Percentiles rank a stretch among this genome's conserved stretches.
Conservation (phyloP, 2,888 invertebrate species). For the Thyatira batis region DNA sequence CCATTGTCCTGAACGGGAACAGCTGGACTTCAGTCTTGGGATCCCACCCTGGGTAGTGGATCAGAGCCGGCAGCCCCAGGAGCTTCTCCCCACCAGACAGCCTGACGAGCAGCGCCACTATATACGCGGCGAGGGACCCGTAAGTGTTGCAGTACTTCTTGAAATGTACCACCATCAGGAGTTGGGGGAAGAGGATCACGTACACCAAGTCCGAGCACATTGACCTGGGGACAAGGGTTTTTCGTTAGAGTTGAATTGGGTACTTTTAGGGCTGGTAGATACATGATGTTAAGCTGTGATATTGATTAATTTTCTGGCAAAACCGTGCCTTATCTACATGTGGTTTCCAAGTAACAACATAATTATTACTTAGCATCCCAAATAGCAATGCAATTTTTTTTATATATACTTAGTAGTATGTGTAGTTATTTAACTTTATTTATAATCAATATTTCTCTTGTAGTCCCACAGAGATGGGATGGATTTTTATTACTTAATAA, state of each 20-base stretch:
- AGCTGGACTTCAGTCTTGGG: conserved; percentile 90
- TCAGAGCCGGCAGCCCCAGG: conserved; percentile 90
- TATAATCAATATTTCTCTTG: no score
- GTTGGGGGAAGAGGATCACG: conserved; percentile 98
- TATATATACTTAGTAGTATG: no score
- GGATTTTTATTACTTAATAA: no score
- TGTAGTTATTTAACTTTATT: no score
- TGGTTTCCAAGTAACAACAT: no score
- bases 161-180: conserved; percentile 98
- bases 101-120: conserved; percentile 91
- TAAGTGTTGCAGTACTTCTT: conserved; percentile 97
- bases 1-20: conserved; percentile 98
- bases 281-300: no score
- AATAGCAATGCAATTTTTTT: no score
- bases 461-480: no score
- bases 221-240: conserved; percentile 84
- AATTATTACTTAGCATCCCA: no score
- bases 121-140: conserved; percentile 95
- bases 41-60: conserved; percentile 95
- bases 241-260: background rate
- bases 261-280: no score
- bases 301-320: no score
- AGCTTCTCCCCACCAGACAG: conserved; percentile 93
- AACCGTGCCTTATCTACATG: no score
- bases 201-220: conserved; percentile 99